A percentile compares a stretch with the other conserved stretches of the same genome.
These are phyloP conservation scores for Argopecten irradians DNA, from an alignment of 1,140 invertebrate species.

Conservation along the genomic window DNA sequence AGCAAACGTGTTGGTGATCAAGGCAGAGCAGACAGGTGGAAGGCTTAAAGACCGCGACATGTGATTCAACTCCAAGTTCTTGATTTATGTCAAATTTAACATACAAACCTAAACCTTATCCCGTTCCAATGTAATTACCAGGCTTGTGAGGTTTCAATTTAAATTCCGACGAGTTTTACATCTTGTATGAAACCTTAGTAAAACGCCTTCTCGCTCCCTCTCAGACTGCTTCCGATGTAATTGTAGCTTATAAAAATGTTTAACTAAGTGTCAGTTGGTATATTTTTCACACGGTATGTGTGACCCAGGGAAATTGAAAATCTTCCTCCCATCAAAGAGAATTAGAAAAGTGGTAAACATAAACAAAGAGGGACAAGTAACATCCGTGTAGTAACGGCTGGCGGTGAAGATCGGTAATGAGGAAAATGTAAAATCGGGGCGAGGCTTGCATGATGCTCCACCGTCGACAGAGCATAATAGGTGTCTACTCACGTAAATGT, in stretches of 20 bases:
- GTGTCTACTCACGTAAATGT: too few species aligned
- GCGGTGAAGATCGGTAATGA: background rate
- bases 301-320: background rate
- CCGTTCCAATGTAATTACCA: slow-evolving; percentile 21
- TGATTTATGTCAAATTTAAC: slow-evolving; percentile 23
- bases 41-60: background rate
- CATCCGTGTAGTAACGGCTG: background rate
- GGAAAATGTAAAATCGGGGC: too few species aligned
- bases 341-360: background rate
- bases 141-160: slow-evolving; percentile 21
- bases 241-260: slow-evolving; percentile 23
- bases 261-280: slow-evolving; percentile 6
- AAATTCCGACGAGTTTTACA: slow-evolving; percentile 7
- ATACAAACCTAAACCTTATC: slow-evolving; percentile 17
- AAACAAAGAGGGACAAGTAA: background rate
- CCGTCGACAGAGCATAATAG: too few species aligned
- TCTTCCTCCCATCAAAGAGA: background rate
- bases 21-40: background rate
- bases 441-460: too few species aligned
- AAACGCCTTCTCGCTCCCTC: slow-evolving; percentile 14
- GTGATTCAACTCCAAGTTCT: slow-evolving; percentile 16
- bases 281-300: slow-evolving; percentile 21
- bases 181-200: background rate
- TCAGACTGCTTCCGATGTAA: slow-evolving; percentile 6
- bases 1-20: background rate